Conservation (phyloP, 2,797 vertebrate species). For the Serranus cabrilla region DNA sequence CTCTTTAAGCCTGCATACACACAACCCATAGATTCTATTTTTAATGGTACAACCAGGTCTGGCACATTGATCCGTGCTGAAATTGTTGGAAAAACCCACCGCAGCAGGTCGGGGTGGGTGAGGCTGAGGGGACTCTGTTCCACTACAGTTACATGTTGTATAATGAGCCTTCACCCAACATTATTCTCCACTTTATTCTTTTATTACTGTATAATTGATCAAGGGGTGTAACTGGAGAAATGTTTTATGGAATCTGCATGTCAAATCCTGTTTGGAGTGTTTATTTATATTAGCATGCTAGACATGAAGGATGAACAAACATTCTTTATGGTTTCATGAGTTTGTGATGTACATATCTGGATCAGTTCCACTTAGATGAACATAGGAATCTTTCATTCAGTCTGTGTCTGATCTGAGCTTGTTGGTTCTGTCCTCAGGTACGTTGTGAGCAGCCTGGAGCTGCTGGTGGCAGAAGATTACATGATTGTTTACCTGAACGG, state of each 20-base stretch:
- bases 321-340: not conserved
- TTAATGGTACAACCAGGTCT: slow-evolving; percentile 47
- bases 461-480: slow-evolving; percentile 97
- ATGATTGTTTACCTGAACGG: slow-evolving; percentile 98
- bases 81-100: slow-evolving; percentile 63
- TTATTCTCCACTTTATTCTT: too few species aligned
- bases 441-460: slow-evolving; percentile 96
- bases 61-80: slow-evolving; percentile 62
- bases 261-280: not conserved
- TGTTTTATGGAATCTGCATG: too few species aligned
- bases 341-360: not conserved
- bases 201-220: too few species aligned
- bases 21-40: slow-evolving; percentile 78
- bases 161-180: too few species aligned
- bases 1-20: slow-evolving; percentile 59
- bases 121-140: too few species aligned
- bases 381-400: not conserved
- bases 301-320: not conserved
- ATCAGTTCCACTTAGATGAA: not conserved
- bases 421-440: slow-evolving; percentile 85
- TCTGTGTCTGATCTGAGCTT: not conserved
- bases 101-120: slow-evolving; percentile 10
- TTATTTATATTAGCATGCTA: not conserved
- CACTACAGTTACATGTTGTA: too few species aligned
- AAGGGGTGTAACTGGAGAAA: too few species aligned